phyloP scores from a whole-genome alignment of 1,140 invertebrate genomes.

The Onthophagus taurus region DNA sequence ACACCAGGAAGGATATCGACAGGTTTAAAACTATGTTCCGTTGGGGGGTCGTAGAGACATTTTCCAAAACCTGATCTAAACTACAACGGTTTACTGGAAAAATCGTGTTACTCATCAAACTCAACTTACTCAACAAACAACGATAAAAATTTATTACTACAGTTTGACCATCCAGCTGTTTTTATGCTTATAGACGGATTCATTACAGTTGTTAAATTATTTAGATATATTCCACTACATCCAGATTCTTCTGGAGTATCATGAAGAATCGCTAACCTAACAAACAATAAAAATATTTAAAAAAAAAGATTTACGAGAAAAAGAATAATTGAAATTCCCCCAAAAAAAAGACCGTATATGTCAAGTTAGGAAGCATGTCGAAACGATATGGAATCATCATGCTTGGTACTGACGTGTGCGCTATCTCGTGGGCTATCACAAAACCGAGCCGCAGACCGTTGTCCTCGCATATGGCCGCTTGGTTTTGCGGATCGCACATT shows the following conservation, averaged over 20 bases:
- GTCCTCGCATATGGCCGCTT: slow-evolving; percentile 50
- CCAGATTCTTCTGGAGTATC: slow-evolving; percentile 40
- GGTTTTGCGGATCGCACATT: slow-evolving; percentile 69
- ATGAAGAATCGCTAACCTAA: slow-evolving; percentile 48
- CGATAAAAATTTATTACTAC: slow-evolving; percentile 48
- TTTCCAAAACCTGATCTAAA: slow-evolving; percentile 24
- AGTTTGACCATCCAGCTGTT: slow-evolving; percentile 50
- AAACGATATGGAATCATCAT: neutral
- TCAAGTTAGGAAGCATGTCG: no score
- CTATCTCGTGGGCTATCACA: slow-evolving; percentile 58
- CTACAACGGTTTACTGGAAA: slow-evolving; percentile 24
- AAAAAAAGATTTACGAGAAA: neutral
- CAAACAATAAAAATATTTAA: neutral
- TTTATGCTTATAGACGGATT: slow-evolving; percentile 46
- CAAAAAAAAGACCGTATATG: slow-evolving; percentile 13
- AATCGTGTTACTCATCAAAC: slow-evolving; percentile 10
- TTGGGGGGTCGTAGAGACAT: slow-evolving; percentile 31
- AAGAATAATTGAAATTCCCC: neutral
- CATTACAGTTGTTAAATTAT: slow-evolving; percentile 45
- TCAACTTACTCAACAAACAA: slow-evolving; percentile 56
- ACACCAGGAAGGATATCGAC: slow-evolving; percentile 50
- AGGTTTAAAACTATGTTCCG: slow-evolving; percentile 39
- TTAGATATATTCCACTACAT: slow-evolving; percentile 27
- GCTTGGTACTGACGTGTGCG: slow-evolving; percentile 49
- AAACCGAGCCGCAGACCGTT: slow-evolving; percentile 53